phyloP scores from a whole-genome alignment of 2,113 vertebrate genomes.

The Myiagra hebetior region DNA sequence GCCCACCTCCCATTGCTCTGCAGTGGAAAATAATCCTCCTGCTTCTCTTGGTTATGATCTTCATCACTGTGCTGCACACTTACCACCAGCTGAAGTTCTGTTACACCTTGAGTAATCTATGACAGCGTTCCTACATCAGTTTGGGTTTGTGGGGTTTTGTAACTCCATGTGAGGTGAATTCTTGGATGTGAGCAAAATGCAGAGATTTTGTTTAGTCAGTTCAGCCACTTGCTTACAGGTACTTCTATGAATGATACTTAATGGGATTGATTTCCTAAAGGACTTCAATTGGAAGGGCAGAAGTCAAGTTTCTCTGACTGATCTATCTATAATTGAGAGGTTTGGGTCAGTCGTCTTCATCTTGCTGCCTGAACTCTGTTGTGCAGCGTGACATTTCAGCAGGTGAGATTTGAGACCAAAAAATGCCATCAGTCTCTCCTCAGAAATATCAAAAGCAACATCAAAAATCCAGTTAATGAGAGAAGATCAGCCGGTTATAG shows the following conservation, averaged over 20 bases:
- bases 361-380: neutral
- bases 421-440: neutral
- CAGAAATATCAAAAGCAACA: neutral
- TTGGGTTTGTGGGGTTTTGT: neutral
- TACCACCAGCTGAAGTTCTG: neutral
- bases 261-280: neutral
- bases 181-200: neutral
- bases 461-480: neutral
- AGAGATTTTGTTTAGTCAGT: neutral
- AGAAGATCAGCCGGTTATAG: neutral
- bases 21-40: neutral
- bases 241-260: neutral
- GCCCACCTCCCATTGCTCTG: neutral
- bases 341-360: neutral
- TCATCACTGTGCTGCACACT: neutral
- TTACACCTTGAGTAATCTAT: neutral
- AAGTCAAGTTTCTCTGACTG: neutral
- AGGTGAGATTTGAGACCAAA: neutral
- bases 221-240: neutral
- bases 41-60: neutral
- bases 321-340: neutral
- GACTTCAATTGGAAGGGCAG: neutral
- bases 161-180: neutral
- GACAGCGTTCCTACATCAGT: rapidly evolving
- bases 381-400: neutral